Base-by-base conservation (phyloP, 1,140 invertebrate genomes). In the Lucilia sericata region DNA sequence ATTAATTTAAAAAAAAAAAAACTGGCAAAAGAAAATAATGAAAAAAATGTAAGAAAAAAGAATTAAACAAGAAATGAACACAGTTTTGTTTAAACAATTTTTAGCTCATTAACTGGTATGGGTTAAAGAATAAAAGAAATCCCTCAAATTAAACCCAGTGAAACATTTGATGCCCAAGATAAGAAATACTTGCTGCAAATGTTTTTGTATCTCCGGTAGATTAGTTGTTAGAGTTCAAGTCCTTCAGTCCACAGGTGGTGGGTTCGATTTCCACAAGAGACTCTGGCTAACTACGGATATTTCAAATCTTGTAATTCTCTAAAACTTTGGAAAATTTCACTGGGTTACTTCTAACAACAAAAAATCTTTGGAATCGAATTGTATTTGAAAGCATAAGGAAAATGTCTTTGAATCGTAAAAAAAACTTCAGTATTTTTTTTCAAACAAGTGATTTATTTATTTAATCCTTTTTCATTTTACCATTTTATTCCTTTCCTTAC, bases 101-200 rank as follows among this genome's bases (percentile, higher is more conserved):
- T 89, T 89, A 88, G 85, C 88, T 89, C 88, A 89, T 89, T 89
- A 89, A 89, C 89, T 88, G 88, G 88, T 89, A 86, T 80, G 76
- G 21, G 76, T 80, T 80, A 47, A 21, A 70, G 19, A 70, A 70
- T 70, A 21, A 21, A 70, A 10, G 19, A 21, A 70, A 70, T 21
- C 65, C 10, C 17, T 19, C 5, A 25, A 70, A 70, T 25, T 2
- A 25, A 25, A 70, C 8, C 3, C n/a, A 60, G 14, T n/a, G 25
- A 30, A 30, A 30, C 25, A 30, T 30, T 30, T 30, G 25, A 2
- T 3, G 25, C 25, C 25, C 25, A 30, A 30, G n/a, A n/a, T n/a
- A n/a, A n/a, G n/a, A n/a, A n/a, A n/a, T n/a, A n/a, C n/a, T n/a
- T n/a, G n/a, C n/a, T n/a, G n/a, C n/a, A n/a, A n/a, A n/a, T n/a